phyloP scores from a whole-genome alignment of 1,140 invertebrate genomes.

The Thaumetopoea pityocampa region DNA sequence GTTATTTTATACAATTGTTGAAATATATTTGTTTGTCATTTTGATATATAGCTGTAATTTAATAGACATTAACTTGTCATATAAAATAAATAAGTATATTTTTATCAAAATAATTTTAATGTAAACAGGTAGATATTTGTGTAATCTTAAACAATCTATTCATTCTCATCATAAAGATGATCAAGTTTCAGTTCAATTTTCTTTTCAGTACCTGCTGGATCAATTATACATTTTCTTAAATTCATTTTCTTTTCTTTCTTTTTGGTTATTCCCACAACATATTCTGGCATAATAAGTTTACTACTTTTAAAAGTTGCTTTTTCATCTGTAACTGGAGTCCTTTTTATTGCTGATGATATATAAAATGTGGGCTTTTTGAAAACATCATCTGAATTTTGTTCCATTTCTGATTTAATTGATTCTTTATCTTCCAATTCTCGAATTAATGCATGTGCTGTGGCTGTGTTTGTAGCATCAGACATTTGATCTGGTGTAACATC shows the following conservation, averaged over 20 bases:
- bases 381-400: conserved; percentile 42
- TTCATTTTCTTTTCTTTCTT: conserved; percentile 71
- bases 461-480: conserved; percentile 83
- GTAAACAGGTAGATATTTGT: too few relatives aligned
- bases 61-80: too few relatives aligned
- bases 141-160: conserved; percentile 33
- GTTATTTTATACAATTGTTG: too few relatives aligned
- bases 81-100: too few relatives aligned
- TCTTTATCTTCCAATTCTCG: conserved; percentile 79
- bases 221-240: conserved; percentile 27
- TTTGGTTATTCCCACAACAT: conserved; percentile 83
- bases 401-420: conserved; percentile 32
- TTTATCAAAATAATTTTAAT: conserved; percentile 5
- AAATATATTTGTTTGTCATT: too few relatives aligned
- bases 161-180: conserved; percentile 79
- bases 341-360: conserved; percentile 48
- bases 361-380: conserved; percentile 73
- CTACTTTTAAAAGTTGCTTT: conserved; percentile 79
- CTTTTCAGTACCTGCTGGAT: conserved; percentile 23
- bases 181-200: conserved; percentile 70
- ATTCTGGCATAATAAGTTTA: conserved; percentile 87
- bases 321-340: conserved; percentile 40
- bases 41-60: too few relatives aligned
- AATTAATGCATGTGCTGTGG: conserved; percentile 83
- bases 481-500: conserved; percentile 84